Base-by-base conservation (phyloP, 2,113 vertebrate species). In the Chionis minor region DNA sequence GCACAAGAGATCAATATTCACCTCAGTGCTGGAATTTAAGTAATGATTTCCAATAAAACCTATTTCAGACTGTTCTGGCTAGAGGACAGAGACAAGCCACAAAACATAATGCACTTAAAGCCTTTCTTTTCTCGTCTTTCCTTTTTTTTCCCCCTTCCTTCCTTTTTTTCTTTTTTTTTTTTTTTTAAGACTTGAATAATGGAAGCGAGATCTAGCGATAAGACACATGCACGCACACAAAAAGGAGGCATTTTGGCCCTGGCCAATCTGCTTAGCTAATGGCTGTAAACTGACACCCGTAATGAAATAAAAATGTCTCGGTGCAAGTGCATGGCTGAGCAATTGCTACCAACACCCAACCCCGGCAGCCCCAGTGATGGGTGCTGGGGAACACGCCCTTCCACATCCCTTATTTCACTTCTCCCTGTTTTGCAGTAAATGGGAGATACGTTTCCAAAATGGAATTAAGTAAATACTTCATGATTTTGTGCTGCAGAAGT, bases 221-320 rank as follows among this genome's bases (percentile, higher is more conserved):
- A 98, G 97, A 94, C 94, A 92, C 93, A 93, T 49, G 63, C 88
- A 88, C 0, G 2, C 42, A 78, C 61, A 94, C 92, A 95, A 70
- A 95, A 96, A 94, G 96, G 97, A 97, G 94, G 96, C 93, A 97
- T 98, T 98, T 97, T 92, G 96, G 97, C 87, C 92, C 86, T 88
- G 96, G 93, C 97, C 98, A 97, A 98, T 98, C 97, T 98, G 98
- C 98, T 98, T 97, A 97, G 98, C 97, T 99, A 98, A 98, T 98
- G 97, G 98, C 97, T 98, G 98, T 98, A 98, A 99, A 77, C 97
- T 65, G 98, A 99, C 98, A 98, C 98, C 95, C 61, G 24, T 98
- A 98, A 98, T 98, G 98, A 98, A 98, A 98, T 98, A 98, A 98
- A 99, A 98, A 98, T 97, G 98, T 98, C 98, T 97, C 56, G 0